These are phyloP conservation scores for Portevinia maculata DNA, from an alignment of 2,888 invertebrate species.

Conservation along the genomic window DNA sequence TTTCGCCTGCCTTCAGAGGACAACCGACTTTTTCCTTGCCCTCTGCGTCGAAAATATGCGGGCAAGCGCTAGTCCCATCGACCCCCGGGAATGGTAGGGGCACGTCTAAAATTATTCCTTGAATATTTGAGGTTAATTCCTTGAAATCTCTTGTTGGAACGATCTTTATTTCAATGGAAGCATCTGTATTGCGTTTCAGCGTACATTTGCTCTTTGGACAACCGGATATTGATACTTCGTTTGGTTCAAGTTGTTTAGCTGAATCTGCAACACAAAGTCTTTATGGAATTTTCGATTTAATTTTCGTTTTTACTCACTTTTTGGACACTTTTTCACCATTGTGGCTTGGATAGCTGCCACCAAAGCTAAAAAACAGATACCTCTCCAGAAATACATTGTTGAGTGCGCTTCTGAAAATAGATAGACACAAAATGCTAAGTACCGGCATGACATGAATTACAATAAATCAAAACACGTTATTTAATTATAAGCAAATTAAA, in stretches of 20 bases:
- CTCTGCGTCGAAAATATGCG: constrained; percentile 85
- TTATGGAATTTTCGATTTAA: constrained; percentile 69
- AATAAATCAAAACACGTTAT: no score
- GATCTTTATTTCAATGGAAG: constrained; percentile 85
- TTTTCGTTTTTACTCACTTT: constrained; percentile 42
- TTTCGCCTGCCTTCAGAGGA: constrained; percentile 87
- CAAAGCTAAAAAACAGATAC: constrained; percentile 50
- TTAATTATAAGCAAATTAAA: background rate
- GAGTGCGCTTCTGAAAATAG: constrained; percentile 24
- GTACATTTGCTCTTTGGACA: constrained; percentile 87
- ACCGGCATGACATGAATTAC: background rate
- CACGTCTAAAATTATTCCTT: constrained; percentile 86
- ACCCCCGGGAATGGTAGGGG: constrained; percentile 90
- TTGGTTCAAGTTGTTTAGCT: constrained; percentile 81
- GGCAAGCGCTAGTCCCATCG: constrained; percentile 88
- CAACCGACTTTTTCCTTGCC: constrained; percentile 86
- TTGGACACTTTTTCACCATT: constrained; percentile 62
- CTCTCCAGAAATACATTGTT: constrained; percentile 57
- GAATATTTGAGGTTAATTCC: constrained; percentile 85
- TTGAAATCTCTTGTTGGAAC: constrained; percentile 85
- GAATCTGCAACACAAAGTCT: constrained; percentile 81
- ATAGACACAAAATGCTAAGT: constrained; percentile 4
- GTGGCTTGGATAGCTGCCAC: constrained; percentile 55
- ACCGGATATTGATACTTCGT: constrained; percentile 84
- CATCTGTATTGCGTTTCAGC: constrained; percentile 85